Conservation (phyloP, 2,888 invertebrate species). For the Rhorus exstirpatorius region DNA sequence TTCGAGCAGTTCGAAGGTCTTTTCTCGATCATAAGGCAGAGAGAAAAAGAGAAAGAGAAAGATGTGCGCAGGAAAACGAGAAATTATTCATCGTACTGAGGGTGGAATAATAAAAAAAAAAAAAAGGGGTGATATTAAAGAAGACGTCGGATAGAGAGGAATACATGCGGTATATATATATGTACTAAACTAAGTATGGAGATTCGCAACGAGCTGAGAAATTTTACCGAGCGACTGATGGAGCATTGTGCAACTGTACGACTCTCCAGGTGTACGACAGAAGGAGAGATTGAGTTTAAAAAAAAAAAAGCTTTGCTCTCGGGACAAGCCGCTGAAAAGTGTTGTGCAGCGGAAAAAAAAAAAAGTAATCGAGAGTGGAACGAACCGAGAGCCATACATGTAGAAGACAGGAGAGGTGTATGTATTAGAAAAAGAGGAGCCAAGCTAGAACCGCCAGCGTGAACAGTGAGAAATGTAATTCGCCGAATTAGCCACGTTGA, state of each 20-base stretch:
- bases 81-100: conserved; percentile 63
- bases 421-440: conserved; percentile 28
- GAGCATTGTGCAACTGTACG: conserved; percentile 4
- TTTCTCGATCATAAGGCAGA: not conserved
- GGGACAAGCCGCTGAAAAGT: conserved; percentile 54
- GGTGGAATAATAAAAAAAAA: conserved; percentile 63
- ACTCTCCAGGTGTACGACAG: not conserved
- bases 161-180: conserved; percentile 3
- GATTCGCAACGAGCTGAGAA: conserved; percentile 43
- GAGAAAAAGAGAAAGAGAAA: conserved; percentile 17
- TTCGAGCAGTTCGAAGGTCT: not conserved
- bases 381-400: conserved; percentile 9
- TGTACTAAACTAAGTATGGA: conserved; percentile 34
- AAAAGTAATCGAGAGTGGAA: conserved; percentile 24
- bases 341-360: conserved; percentile 46
- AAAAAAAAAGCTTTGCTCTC: conserved; percentile 21
- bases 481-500: conserved; percentile 60
- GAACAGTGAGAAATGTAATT: conserved; percentile 58
- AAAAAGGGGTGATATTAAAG: conserved; percentile 48
- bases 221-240: conserved; percentile 46
- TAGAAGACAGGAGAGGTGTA: conserved; percentile 3
- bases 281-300: too few species aligned
- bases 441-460: conserved; percentile 19
- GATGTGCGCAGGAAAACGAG: conserved; percentile 24
- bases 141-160: conserved; percentile 41